Percentiles rank a stretch among this genome's conserved stretches.
These are phyloP conservation scores for Varecia variegata DNA, from an alignment of 2,797 vertebrate genomes.

Conservation along the genomic window DNA sequence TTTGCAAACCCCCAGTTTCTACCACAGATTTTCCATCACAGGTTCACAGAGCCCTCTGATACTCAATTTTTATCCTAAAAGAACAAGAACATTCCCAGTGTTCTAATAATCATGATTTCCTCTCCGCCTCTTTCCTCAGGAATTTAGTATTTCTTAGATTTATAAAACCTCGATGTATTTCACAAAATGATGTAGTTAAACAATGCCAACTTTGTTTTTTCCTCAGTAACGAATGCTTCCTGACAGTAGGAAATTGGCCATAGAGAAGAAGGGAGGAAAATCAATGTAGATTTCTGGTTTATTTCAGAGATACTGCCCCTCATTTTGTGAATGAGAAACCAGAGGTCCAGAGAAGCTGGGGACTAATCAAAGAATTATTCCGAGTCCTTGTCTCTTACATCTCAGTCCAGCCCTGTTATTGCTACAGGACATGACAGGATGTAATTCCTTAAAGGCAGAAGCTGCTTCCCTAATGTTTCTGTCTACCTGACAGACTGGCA, in stretches of 20 bases:
- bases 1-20: background rate
- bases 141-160: background rate
- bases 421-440: fast-evolving
- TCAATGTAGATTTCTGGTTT: fast-evolving
- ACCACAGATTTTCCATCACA: background rate
- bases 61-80: background rate
- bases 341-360: background rate
- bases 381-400: background rate
- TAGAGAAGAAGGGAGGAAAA: background rate
- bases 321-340: background rate
- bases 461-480: background rate
- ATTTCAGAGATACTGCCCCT: background rate
- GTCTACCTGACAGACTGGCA: background rate
- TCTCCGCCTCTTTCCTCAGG: fast-evolving
- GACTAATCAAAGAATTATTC: background rate
- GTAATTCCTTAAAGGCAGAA: background rate
- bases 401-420: background rate
- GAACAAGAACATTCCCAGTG: background rate
- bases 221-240: background rate
- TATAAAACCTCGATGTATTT: background rate
- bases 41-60: background rate
- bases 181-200: background rate
- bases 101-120: background rate
- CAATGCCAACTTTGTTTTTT: background rate
- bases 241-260: background rate